Base-by-base conservation (phyloP, 2,113 vertebrate genomes). In the Urocolius indicus region DNA sequence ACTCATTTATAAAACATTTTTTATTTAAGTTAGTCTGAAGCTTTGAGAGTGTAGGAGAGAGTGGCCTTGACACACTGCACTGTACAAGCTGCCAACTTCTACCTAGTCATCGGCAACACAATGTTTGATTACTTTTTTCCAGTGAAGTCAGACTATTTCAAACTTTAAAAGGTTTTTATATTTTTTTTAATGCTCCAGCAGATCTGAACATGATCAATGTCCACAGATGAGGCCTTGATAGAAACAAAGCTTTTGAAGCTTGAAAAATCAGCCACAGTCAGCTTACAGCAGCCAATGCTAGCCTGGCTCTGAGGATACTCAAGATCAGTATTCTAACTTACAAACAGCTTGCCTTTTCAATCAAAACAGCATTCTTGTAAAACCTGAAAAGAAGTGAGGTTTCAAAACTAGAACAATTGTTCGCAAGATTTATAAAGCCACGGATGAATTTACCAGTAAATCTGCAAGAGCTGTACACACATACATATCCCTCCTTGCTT, bases 181-280 rank as follows among this genome's bases (percentile, higher is more conserved):
- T 46, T 63, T 43, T 58, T 84, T 52, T 73, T 59, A 85, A 83
- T 20, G 84, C 38, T 96, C 30, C 49, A 92, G 45, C 43, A 96
- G 54, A 93, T 90, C 67, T 94, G 69, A 96, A 55, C 49, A 71
- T 36, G 55, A 92, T 84, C 92, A 65, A 54, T 68, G 41, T 78
- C 62, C 83, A 91, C 48, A 92, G 87, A 94, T 85, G 87, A 69
- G 26, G 17, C 77, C 74, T 77, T 76, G 63, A 79, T 10, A 95
- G 52, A 90, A 95, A 73, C 45, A 90, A 94, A 93, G 46, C 46
- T 84, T 94, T n/a, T 84, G 74, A 91, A 94, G 51, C 62, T 87
- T 89, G 69, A 95, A 95, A 95, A 94, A 92, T 59, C 84, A 88
- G 62, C 80, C 68, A 68, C 0, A 9, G 72, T 58, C 72, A 69